Conservation (phyloP, 2,113 vertebrate genomes). For the Illadopsis cleaveri region DNA sequence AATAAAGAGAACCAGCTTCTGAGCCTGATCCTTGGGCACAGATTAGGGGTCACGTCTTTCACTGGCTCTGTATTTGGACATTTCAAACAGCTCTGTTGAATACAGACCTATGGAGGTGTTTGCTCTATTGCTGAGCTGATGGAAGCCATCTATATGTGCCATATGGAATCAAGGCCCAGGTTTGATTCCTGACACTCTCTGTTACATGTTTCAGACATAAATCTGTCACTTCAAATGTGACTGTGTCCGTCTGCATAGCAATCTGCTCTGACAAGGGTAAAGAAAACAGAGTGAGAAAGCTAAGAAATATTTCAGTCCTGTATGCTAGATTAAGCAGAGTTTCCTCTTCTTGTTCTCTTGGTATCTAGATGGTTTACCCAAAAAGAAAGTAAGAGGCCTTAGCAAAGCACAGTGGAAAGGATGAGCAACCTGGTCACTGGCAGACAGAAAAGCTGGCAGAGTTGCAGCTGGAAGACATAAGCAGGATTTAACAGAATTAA, state of each 20-base stretch:
- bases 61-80: background rate
- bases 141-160: background rate
- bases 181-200: constrained; percentile 5
- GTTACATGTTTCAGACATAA: constrained; percentile 4
- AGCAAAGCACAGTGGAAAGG: background rate
- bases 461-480: background rate
- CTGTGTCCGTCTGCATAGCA: background rate
- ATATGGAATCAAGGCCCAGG: background rate
- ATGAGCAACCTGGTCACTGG: background rate
- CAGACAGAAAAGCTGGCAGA: background rate
- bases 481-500: background rate
- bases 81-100: background rate
- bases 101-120: background rate
- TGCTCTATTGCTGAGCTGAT: background rate
- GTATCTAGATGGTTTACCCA: background rate
- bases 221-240: constrained; percentile 22
- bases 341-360: background rate
- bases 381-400: background rate
- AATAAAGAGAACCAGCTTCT: background rate
- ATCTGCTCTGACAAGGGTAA: constrained; percentile 26
- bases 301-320: background rate
- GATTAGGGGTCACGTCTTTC: background rate
- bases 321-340: background rate
- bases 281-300: background rate
- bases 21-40: background rate